Evolutionary conservation across 2,888 invertebrate genomes (phyloP), one percentile per base, ranked within the genome.

Genomic region (Hydropsyche betteni): DNA sequence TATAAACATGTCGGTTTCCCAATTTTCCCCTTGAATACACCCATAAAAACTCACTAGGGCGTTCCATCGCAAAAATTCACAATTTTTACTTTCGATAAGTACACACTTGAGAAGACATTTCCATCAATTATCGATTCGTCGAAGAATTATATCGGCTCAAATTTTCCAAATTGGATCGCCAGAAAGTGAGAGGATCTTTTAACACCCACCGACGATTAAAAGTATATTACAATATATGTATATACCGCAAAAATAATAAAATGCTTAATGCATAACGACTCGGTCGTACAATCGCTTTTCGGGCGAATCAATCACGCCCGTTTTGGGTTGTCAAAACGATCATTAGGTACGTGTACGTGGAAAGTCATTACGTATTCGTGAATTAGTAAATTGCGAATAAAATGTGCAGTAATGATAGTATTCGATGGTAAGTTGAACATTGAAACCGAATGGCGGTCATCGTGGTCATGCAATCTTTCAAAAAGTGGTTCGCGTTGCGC

Each of bases 151-250:
- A 8, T 24, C 58, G 2, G 58, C 58, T 16, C 16, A 58, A 24
- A 8, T 8, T 58, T 24, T n/a, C n/a, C 58, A 58, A 58, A 58
- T 5, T 24, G 58, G 58, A 16, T 8, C 58, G 58, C 8, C 8
- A n/a, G 58, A 58, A 58, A 58, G 58, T 58, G 58, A 58, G 58
- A 58, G 58, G 58, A 58, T 58, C 44, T 44, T 58, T 58, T 8
- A 24, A 24, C 24, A 24, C 58, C n/a, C 16, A 58, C 58, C 1
- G 44, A 24, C 58, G 2, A 14, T 16, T 24, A 24, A 58, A 24
- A 16, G 16, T 6, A 58, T 14, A 14, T 58, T 44, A 44, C 58
- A 8, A 58, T 16, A 8, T 58, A 58, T 8, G 0, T 58, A 16
- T 24, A 14, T 58, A 16, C 53, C 16, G 24, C 16, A 16, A 58